Evolutionary conservation across 2,888 invertebrate genomes (phyloP), one percentile per base, ranked within the genome.

Genomic region (Lithophane semibrunnea): DNA sequence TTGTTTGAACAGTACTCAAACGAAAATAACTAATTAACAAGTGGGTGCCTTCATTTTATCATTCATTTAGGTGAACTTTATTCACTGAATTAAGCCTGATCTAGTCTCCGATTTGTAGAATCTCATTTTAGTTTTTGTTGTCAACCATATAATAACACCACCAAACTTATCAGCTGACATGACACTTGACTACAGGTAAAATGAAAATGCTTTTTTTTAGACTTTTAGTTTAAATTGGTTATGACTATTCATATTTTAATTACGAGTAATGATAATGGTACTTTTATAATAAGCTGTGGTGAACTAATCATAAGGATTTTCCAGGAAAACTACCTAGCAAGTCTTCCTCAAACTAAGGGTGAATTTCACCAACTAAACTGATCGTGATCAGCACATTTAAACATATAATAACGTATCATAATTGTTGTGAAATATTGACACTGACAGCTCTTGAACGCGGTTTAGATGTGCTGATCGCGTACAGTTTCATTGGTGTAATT

Each of bases 1-100:
- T 79, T 74, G 74, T 56, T 24, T 58, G 4, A 79, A 16, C n/a
- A 29, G 21, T 47, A 29, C 2, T 56, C 4, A 42, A 42, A 60
- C 29, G 10, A 10, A 54, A 58, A 77, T 29, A 71, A 44, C 42
- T 52, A 60, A 29, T 16, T 12, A 24, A 64, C 9, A 47, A 54
- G 29, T n/a, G 54, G 37, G 16, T 21, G 12, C 24, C 21, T 64
- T 42, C n/a, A 44, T 63, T 44, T 52, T 21, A 60, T 60, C 16
- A 3, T 21, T 60, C 0, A 29, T 29, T 54, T 44, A 3, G 16
- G 9, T 49, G 9, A 24, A 10, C 44, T 42, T 29, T 65, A 13
- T 58, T 56, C 13, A 37, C 16, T 61, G 9, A 44, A 69, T 29
- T 9, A 9, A 49, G 7, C 16, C 16, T n/a, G 21, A 56, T 44